Evolutionary conservation across 1,140 invertebrate species (phyloP).

Genomic region (Venustaconcha ellipsiformis): DNA sequence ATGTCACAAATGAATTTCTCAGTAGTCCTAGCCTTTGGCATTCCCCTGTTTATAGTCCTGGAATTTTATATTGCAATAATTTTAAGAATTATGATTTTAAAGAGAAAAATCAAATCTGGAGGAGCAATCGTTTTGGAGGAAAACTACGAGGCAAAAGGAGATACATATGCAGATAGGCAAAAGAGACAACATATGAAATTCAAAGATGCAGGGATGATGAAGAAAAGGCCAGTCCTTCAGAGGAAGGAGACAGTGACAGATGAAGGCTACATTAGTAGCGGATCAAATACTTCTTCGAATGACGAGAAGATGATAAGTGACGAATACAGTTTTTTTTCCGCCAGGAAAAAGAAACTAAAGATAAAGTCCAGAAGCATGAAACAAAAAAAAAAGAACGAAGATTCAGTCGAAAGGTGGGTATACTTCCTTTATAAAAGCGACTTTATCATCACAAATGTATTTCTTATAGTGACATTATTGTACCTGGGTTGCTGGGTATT

Average conservation of each 20-base stretch:
- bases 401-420: constrained; percentile 21
- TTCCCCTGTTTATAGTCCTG: constrained; percentile 31
- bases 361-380: not conserved
- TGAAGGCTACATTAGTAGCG: constrained; percentile 26
- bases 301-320: not conserved
- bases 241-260: constrained; percentile 18
- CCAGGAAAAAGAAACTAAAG: constrained; percentile 20
- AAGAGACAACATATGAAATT: constrained; percentile 37
- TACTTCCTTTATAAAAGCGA: constrained; percentile 36
- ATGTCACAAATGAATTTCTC: constrained; percentile 37
- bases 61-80: constrained; percentile 35
- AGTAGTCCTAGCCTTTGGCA: constrained; percentile 26
- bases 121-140: constrained; percentile 32
- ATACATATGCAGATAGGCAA: constrained; percentile 37
- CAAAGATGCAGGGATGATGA: constrained; percentile 35
- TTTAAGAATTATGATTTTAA: constrained; percentile 25
- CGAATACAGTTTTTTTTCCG: constrained; percentile 24
- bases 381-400: constrained; percentile 7
- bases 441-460: constrained; percentile 31
- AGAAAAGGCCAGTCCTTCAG: constrained; percentile 36
- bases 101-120: constrained; percentile 14
- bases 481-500: constrained; percentile 35
- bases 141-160: constrained; percentile 32
- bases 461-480: constrained; percentile 21
- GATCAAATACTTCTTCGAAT: too few relatives aligned